Evolutionary conservation across 1,140 invertebrate species (phyloP), one percentile per base, ranked within the genome.

Genomic region (Zaprionus africanus): DNA sequence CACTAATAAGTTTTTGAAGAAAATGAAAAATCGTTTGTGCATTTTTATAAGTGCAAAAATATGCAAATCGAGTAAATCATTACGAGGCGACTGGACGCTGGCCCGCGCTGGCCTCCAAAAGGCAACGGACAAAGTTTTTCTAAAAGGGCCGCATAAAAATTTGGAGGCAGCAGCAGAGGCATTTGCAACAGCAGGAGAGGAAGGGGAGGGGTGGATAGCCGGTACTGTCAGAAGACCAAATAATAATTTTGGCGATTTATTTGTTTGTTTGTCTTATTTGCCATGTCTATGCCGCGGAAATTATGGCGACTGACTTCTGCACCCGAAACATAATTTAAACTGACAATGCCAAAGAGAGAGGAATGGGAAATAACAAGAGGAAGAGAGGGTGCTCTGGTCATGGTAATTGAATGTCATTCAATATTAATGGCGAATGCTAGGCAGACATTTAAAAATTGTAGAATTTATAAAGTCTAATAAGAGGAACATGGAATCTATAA

Each of bases 31-130:
- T 90, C 85, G 85, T 90, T 90, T 90, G 86, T 90, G 85, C 86
- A 90, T 90, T 90, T 90, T 90, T 90, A 85, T 90, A 90, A 90
- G 85, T 85, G 86, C 85, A 90, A 90, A 90, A 90, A 90, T 90
- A 90, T 90, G 85, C 85, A 90, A 90, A 90, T 90, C 72, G 73
- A 85, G 85, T 90, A 90, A 90, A 90, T 90, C 85, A 90, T 90
- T 90, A 78, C 43, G 64, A 66, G n/a, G 71, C 63, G 64, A 88
- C 84, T 81, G 84, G 85, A 90, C 67, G 62, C 65, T 58, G 58
- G 56, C 59, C 28, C 38, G 31, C 31, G 28, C 26, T 57, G 31
- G 38, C 19, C 58, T 26, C 65, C 1, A 38, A 38, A 19, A 26
- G 41, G 31, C 71, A 46, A 46, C 85, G 84, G 85, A 84, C 85